Percentiles rank a stretch among this genome's conserved stretches.
Conservation (phyloP, 2,113 vertebrate species). For the Pseudolaguvia tuberculata region DNA sequence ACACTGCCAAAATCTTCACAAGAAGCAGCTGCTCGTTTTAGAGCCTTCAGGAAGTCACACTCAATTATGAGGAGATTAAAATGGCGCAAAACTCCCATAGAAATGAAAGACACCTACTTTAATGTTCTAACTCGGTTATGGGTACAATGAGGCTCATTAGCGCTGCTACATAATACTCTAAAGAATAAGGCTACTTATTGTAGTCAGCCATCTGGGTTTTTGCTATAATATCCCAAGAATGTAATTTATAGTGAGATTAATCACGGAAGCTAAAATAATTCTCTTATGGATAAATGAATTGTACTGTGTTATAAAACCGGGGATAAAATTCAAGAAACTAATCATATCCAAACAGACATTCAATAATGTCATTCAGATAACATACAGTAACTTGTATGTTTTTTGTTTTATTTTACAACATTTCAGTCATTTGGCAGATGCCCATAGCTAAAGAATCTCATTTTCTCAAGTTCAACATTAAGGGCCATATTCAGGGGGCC, state of each 20-base stretch:
- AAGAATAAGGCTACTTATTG: not conserved
- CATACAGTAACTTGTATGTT: too few species aligned
- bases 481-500: too few species aligned
- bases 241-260: not conserved
- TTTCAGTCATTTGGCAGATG: too few species aligned
- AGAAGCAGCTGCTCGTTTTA: conserved; percentile 53
- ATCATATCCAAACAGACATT: too few species aligned
- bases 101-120: conserved; percentile 51
- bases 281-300: too few species aligned
- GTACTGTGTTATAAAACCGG: too few species aligned
- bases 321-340: too few species aligned
- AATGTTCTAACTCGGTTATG: conserved; percentile 24
- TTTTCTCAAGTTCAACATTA: too few species aligned
- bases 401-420: too few species aligned
- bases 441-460: too few species aligned
- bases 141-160: conserved; percentile 49
- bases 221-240: not conserved
- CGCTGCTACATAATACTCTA: conserved; percentile 29
- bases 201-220: not conserved
- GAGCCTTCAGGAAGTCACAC: conserved; percentile 64
- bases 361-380: too few species aligned
- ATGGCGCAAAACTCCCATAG: conserved; percentile 51
- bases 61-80: conserved; percentile 56
- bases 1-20: conserved; percentile 47
- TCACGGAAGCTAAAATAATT: not conserved